Conservation (phyloP, 2,113 vertebrate species). For the Boulengeromyrus knoepffleri region DNA sequence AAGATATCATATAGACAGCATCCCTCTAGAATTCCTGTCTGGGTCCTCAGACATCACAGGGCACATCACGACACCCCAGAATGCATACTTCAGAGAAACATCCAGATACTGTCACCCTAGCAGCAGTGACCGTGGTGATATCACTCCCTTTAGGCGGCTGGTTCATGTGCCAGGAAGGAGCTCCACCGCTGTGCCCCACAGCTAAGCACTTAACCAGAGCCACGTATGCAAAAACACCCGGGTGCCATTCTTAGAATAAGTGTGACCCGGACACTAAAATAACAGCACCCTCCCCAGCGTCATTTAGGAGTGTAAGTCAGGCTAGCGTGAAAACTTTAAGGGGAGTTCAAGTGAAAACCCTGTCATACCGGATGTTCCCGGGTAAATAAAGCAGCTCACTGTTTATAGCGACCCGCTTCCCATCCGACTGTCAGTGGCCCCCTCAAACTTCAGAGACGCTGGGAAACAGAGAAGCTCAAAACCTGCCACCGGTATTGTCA, state of each 20-base stretch:
- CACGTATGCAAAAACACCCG: not conserved
- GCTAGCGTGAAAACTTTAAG: not conserved
- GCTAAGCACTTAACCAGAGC: not conserved
- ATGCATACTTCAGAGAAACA: not conserved
- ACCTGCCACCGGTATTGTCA: not conserved
- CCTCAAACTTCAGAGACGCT: not conserved
- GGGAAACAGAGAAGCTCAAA: not conserved
- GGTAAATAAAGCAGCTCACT: not conserved
- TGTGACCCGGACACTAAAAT: not conserved
- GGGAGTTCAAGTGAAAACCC: not conserved
- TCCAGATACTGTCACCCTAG: not conserved
- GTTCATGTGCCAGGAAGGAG: not conserved
- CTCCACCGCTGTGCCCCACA: not conserved
- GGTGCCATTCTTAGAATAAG: not conserved
- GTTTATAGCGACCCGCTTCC: not conserved
- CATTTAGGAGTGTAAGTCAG: not conserved
- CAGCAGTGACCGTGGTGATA: not conserved
- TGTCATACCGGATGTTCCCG: not conserved
- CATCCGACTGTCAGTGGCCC: not conserved
- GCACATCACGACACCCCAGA: not conserved
- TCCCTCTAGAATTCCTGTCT: not conserved
- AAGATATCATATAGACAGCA: not conserved
- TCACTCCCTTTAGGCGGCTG: not conserved
- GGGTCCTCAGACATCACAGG: not conserved
- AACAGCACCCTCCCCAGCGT: not conserved